Evolutionary conservation across 2,888 invertebrate genomes (phyloP), one percentile per base, ranked within the genome.

Genomic region (Mylabris sibirica): DNA sequence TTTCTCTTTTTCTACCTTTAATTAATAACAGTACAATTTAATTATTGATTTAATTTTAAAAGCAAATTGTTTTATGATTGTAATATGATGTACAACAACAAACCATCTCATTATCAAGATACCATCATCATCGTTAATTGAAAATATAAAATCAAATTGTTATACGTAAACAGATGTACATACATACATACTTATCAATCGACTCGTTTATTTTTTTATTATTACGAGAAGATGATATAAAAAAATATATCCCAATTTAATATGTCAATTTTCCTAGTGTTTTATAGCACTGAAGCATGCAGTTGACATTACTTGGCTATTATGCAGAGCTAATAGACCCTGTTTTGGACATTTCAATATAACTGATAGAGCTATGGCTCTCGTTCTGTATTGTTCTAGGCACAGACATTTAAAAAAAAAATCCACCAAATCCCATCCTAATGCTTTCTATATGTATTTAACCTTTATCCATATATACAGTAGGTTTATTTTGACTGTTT

Each of bases 331-430:
- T 81, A 82, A 82, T 81, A 79, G 82, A 76, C 67, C 75, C 82
- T 83, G 83, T 77, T 77, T 76, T 78, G 81, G 83, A 83, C 84
- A 81, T 83, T 83, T 83, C 81, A 81, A 82, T 83, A 80, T 82
- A 64, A 76, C 75, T 76, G 77, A 78, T 80, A 79, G 75, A 77
- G 78, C 78, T 72, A 78, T 80, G 77, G 77, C 57, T 59, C 57
- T 59, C 77, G 76, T 30, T 59, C 59, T 12, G 65, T 63, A 65
- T 67, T 67, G 71, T 74, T 72, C 74, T 6, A 30, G 1, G 30
- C 30, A 53, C 1, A 5, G 53, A 53, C 24, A 12, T 0, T 73
- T 71, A 65, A 72, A 60, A 60, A 34, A 60, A 60, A 14, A n/a
- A 60, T 34, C 26, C 26, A 22, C 4, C 30, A 14, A 35, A 44